Percentiles rank a stretch among this genome's conserved stretches.
These are phyloP conservation scores for Hirtodrosophila trivittata DNA, from an alignment of 2,888 invertebrate species.

Conservation along the genomic window DNA sequence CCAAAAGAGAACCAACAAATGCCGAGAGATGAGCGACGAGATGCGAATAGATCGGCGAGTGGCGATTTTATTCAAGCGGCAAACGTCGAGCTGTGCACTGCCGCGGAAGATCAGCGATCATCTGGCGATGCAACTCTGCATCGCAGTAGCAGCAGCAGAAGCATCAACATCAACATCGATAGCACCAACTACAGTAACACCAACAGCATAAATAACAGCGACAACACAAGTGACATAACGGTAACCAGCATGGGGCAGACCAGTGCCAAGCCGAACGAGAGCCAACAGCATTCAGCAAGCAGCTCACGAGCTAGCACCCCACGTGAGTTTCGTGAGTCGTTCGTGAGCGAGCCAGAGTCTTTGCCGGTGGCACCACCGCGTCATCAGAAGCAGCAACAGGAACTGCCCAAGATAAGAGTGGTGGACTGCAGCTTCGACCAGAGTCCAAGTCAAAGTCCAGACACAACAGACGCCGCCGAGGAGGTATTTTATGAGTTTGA, in stretches of 20 bases:
- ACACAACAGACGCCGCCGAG: constrained; percentile 11
- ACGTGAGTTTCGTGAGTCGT: constrained; percentile 79
- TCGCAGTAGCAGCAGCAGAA: constrained; percentile 44
- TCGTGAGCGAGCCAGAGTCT: constrained; percentile 40
- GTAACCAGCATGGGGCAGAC: constrained; percentile 74
- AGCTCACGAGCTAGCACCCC: constrained; percentile 67
- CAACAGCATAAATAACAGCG: constrained; percentile 45
- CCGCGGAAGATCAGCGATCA: constrained; percentile 54
- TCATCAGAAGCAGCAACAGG: constrained; percentile 43
- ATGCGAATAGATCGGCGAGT: constrained; percentile 27
- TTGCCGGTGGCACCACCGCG: constrained; percentile 56
- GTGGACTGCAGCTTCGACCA: constrained; percentile 77
- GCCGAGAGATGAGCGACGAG: constrained; percentile 20
- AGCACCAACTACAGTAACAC: constrained; percentile 7
- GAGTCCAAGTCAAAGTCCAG: constrained; percentile 37
- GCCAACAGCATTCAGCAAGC: constrained; percentile 41
- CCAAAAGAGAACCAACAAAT: constrained; percentile 32
- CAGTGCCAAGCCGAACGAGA: constrained; percentile 69
- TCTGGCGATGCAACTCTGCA: constrained; percentile 47
- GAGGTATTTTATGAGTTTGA: constrained; percentile 81
- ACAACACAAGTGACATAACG: constrained; percentile 47
- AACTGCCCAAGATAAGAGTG: constrained; percentile 81
- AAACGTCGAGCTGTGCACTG: constrained; percentile 67
- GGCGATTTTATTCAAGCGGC: constrained; percentile 68
- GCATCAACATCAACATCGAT: constrained; percentile 42